Evolutionary conservation across 2,888 invertebrate genomes (phyloP), one percentile per base, ranked within the genome.

Genomic region (Melanostoma mellinum): DNA sequence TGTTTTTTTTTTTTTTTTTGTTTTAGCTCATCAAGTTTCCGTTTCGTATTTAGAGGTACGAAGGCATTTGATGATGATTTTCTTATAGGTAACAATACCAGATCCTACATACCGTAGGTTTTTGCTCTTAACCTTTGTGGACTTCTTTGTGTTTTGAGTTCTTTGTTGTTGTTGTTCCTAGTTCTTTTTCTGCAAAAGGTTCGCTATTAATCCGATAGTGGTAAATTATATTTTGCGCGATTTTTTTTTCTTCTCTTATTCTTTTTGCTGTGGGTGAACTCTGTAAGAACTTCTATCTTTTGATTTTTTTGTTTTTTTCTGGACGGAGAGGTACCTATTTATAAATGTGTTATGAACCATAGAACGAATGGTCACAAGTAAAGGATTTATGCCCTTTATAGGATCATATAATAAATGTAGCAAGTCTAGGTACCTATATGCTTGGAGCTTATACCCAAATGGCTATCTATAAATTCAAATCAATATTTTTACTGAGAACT

Each of bases 11-110:
- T 56, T 65, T 60, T 65, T 67, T 80, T 63, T 48, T 8, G 48
- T 48, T 48, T 48, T 36, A 46, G 38, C 63, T 71, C 76, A 55
- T 56, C 74, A 75, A 80, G 75, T 80, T 80, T 80, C 80, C 75
- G 79, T 75, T 80, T 74, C 74, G 61, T 67, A 67, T 68, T 46
- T 56, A 69, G 38, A 44, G 44, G 10, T 58, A 60, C 53, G 20
- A 20, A 53, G 58, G 50, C 63, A 75, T 80, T 75, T 79, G 73
- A 79, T 79, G 73, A 79, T 61, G 48, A 79, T 68, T 36, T 60
- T 67, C 60, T 53, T 80, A 61, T 58, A 44, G 63, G 61, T 55
- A 80, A 56, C 65, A 53, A 48, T 53, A 44, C 44, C 61, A 32
- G 32, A n/a, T 40, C 36, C 40, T 60, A 67, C 65, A 65, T 73